Conservation (phyloP, 2,888 invertebrate genomes). For the Trichogramma evanescens region DNA sequence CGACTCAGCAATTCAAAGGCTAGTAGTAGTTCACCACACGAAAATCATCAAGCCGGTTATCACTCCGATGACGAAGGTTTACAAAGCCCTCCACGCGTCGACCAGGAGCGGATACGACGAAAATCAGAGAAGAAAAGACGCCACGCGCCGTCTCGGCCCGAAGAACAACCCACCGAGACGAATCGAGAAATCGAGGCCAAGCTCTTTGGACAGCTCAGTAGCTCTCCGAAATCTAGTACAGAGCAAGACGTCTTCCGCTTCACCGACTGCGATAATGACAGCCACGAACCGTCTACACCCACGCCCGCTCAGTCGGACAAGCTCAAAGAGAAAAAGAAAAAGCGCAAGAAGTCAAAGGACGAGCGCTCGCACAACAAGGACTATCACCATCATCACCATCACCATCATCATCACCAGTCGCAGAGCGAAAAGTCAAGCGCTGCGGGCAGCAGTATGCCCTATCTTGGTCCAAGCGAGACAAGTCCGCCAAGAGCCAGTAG, state of each 20-base stretch:
- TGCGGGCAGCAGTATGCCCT: slow-evolving; percentile 29
- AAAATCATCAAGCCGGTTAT: slow-evolving; percentile 44
- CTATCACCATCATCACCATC: slow-evolving; percentile 60
- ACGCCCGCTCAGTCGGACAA: slow-evolving; percentile 47
- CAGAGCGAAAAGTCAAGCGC: background rate
- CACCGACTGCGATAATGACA: slow-evolving; percentile 54
- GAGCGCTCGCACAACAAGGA: slow-evolving; percentile 64
- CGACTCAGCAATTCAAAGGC: slow-evolving; percentile 22
- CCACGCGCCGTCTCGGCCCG: slow-evolving; percentile 35
- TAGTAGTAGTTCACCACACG: slow-evolving; percentile 29
- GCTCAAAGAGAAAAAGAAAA: slow-evolving; percentile 74
- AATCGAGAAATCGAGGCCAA: slow-evolving; percentile 77
- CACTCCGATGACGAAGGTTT: slow-evolving; percentile 51
- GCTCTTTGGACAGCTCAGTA: slow-evolving; percentile 60
- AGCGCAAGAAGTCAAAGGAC: slow-evolving; percentile 75
- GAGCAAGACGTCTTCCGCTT: slow-evolving; percentile 54
- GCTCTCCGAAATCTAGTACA: slow-evolving; percentile 45
- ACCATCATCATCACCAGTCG: slow-evolving; percentile 37
- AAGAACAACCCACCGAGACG: slow-evolving; percentile 60
- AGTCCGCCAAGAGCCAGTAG: slow-evolving; percentile 54
- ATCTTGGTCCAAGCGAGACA: slow-evolving; percentile 53
- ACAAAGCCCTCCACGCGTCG: slow-evolving; percentile 44
- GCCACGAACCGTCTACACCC: slow-evolving; percentile 48
- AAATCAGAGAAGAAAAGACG: slow-evolving; percentile 44
- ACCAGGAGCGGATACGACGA: slow-evolving; percentile 40